phyloP scores from a whole-genome alignment of 2,888 invertebrate species.

The Volucella inanis region DNA sequence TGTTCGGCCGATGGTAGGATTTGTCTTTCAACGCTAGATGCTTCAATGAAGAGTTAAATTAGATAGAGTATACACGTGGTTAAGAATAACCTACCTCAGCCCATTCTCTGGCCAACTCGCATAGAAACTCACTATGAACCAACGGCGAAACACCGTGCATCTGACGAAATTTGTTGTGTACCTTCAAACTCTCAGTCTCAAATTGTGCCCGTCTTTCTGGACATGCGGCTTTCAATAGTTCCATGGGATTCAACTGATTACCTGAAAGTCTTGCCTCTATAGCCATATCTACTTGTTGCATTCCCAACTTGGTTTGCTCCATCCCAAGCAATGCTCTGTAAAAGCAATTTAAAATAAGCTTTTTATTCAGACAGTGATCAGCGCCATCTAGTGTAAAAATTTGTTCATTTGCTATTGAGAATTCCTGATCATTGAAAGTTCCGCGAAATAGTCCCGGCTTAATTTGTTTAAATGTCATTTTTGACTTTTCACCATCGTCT shows the following conservation, averaged over 20 bases:
- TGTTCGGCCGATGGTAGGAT: slow-evolving; percentile 89
- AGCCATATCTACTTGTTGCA: slow-evolving; percentile 47
- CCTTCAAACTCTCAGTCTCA: slow-evolving; percentile 46
- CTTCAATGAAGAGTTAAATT: slow-evolving; percentile 26
- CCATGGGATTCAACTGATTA: slow-evolving; percentile 54
- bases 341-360: slow-evolving; percentile 51
- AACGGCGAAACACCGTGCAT: slow-evolving; percentile 50
- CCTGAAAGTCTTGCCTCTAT: slow-evolving; percentile 49
- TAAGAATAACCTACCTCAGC: slow-evolving; percentile 46
- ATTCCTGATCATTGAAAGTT: slow-evolving; percentile 35
- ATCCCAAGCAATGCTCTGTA: slow-evolving; percentile 59
- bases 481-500: slow-evolving; percentile 55
- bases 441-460: slow-evolving; percentile 63
- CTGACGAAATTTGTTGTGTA: slow-evolving; percentile 54
- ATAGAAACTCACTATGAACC: slow-evolving; percentile 48
- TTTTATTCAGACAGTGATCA: slow-evolving; percentile 28
- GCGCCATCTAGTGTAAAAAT: slow-evolving; percentile 32
- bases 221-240: slow-evolving; percentile 52
- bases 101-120: slow-evolving; percentile 62
- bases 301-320: slow-evolving; percentile 52
- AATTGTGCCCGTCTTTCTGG: slow-evolving; percentile 48
- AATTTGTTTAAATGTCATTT: slow-evolving; percentile 59
- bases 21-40: slow-evolving; percentile 86
- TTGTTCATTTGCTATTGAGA: slow-evolving; percentile 61
- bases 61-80: not conserved